Base-by-base conservation (phyloP, 2,113 vertebrate species). In the Gyps fulvus region DNA sequence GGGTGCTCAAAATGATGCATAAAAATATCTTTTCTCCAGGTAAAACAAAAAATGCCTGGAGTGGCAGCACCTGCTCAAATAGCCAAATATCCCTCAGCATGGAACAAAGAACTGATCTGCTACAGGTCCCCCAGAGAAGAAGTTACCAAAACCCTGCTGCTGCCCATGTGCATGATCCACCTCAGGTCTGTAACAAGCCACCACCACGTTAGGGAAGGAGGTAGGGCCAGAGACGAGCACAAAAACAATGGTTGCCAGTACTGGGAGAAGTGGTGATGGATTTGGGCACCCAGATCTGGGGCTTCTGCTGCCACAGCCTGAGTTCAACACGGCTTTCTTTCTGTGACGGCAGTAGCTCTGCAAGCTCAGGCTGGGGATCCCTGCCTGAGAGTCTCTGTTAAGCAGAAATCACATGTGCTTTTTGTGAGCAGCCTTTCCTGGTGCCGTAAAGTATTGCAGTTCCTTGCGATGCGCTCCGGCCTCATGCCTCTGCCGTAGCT, bases 341-440 rank as follows among this genome's bases (percentile, higher is more conserved):
- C 49, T 34, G 34, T 29, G 25, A 10, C 47, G 32, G 58, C 72
- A 69, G 34, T 1, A 69, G 7, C 23, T 83, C 84, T 62, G 42
- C 57, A 67, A 62, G 31, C 25, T 32, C 52, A 15, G 52, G 10
- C 31, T 70, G 61, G 29, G 40, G 36, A 77, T 69, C 26, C 63
- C 29, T 47, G 34, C 25, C 54, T 36, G 19, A 32, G 58, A 29
- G 54, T 8, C 15, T 58, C n/a, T 52, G 16, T 43, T 38, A 13
- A 20, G 42, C 57, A 85, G 32, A 78, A 87, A 52, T 20, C 47
- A 19, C 0, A 0, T 12, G 15, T 9, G 2, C 4, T 36, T 32
- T 31, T 47, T 17, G 23, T 47, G 58, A 90, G 34, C 22, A 82
- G 52, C 79, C 16, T 72, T 65, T 54, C 14, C 32, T 27, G 16